Evolutionary conservation across 2,797 vertebrate species (phyloP).

Genomic region (Meriones psammophilus): DNA sequence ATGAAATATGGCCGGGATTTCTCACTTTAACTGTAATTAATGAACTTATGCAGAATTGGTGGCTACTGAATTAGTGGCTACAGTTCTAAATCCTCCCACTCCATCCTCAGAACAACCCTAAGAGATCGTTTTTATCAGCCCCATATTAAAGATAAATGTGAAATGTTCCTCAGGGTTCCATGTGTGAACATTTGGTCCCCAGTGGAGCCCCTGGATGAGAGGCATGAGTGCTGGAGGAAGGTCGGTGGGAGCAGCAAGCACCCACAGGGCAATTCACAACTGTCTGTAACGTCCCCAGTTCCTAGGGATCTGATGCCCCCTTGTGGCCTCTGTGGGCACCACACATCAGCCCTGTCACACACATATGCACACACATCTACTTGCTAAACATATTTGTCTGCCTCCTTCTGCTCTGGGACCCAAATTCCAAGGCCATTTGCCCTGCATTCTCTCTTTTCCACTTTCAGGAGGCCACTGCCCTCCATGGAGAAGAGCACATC

Average conservation of each 20-base stretch:
- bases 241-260: too few species aligned
- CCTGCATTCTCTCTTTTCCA: neutral
- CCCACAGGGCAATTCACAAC: neutral
- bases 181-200: neutral
- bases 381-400: neutral
- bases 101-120: neutral
- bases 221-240: neutral
- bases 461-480: neutral
- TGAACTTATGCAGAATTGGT: neutral
- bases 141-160: neutral
- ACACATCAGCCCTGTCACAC: neutral
- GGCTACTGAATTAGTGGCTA: neutral
- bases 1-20: neutral
- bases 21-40: neutral
- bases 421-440: neutral
- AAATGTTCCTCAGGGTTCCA: neutral
- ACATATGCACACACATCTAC: neutral
- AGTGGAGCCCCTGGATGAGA: neutral
- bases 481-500: neutral
- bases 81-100: neutral
- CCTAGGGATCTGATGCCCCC: neutral
- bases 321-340: neutral
- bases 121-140: neutral
- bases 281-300: neutral
- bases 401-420: neutral